A percentile compares a stretch with the other conserved stretches of the same genome.
Conservation (phyloP, 2,113 vertebrate species). For the Callithrix jacchus region DNA sequence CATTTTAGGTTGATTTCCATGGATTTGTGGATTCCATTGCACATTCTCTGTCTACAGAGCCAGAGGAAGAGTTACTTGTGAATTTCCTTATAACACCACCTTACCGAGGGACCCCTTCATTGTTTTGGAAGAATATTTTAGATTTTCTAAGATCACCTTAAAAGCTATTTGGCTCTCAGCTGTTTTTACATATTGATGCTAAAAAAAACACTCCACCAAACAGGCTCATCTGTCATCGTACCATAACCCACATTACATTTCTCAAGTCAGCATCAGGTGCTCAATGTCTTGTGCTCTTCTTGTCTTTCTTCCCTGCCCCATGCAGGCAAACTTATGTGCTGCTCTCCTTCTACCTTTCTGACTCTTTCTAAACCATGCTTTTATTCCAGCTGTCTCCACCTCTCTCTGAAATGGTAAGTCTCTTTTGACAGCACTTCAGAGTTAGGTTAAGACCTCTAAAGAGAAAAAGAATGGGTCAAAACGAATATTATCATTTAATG, state of each 20-base stretch:
- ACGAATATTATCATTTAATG: background rate
- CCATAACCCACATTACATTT: background rate
- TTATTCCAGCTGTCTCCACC: background rate
- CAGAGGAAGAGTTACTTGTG: background rate
- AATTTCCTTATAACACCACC: background rate
- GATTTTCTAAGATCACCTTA: background rate
- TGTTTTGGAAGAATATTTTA: background rate
- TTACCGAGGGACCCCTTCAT: background rate
- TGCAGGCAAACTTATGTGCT: background rate
- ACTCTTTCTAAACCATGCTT: background rate
- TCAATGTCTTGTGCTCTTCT: background rate
- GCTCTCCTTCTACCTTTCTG: background rate
- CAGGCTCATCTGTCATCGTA: background rate
- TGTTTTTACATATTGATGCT: background rate
- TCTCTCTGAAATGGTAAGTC: background rate
- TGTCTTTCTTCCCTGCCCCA: background rate
- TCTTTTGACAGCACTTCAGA: background rate
- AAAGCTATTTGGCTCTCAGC: background rate
- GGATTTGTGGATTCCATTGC: background rate
- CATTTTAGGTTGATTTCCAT: background rate
- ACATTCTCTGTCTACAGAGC: rapidly evolving
- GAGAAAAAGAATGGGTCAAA: background rate
- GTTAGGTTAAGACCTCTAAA: background rate
- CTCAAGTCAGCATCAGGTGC: background rate
- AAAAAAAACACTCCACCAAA: background rate